Base-by-base conservation (phyloP, 1,140 invertebrate genomes). In the Pteromalus puparum region DNA sequence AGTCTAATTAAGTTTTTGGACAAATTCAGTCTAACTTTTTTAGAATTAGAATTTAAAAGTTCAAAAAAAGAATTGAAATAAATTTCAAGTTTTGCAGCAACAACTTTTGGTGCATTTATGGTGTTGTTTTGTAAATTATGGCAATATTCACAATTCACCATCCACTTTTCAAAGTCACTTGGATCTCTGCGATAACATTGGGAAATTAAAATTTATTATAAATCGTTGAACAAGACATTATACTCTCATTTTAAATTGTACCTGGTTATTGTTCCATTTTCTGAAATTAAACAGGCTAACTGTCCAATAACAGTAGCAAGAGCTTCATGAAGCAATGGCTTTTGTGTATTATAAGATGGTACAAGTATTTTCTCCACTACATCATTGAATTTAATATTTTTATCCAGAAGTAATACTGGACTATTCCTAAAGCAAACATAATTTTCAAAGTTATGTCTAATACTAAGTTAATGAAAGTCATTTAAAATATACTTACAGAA, bases 1-100 rank as follows among this genome's bases (percentile, higher is more conserved):
- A 93, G 88, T 34, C 87, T 86, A 6, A 88, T 84, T n/a, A 93
- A 88, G 86, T 89, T 90, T 81, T 88, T 85, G 1, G 91, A 90
- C 73, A 93, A 88, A 26, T 86, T 30, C n/a, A 89, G 84, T 18
- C 91, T 88, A 24, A 92, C 87, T 77, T 86, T 87, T 12, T 26
- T 24, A 10, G 81, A 87, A 10, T 86, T 79, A 5, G 91, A 92
- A 46, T 84, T 86, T 18, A 93, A 77, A 46, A 92, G 61, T 30
- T 83, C 65, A 15, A 90, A 89, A 81, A 90, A 88, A 28, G 85
- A 77, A 10, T 24, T 34, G 34, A 93, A 81, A 18, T 90, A 46
- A 21, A 82, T 83, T 83, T 91, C 90, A 6, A 88, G 73, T 18
- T 84, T 85, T 24, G 42, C 70, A 42, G 85, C 76, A 13, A 90